These are phyloP conservation scores for Lasius platythorax DNA, from an alignment of 2,888 invertebrate species.

Conservation along the genomic window DNA sequence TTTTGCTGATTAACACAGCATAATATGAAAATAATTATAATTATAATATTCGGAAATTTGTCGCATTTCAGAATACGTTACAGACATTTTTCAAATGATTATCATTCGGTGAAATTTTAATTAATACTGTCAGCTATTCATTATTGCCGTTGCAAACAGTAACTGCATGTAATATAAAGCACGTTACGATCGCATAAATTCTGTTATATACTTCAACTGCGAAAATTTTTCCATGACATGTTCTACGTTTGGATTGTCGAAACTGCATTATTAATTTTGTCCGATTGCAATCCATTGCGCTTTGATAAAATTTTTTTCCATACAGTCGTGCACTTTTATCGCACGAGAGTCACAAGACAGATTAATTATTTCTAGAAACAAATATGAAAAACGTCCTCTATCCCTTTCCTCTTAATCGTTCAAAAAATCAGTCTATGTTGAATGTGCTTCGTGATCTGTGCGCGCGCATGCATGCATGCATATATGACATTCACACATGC, in stretches of 20 bases:
- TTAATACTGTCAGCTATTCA: slow-evolving; percentile 42
- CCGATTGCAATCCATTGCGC: background rate
- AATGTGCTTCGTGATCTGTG: background rate
- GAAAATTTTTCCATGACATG: slow-evolving; percentile 25
- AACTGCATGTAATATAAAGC: slow-evolving; percentile 40
- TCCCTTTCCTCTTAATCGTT: background rate
- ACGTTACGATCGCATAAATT: slow-evolving; percentile 34
- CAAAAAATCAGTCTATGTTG: background rate
- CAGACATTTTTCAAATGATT: slow-evolving; percentile 41
- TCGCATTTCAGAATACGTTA: slow-evolving; percentile 9
- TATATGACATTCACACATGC: too few species aligned
- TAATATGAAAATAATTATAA: slow-evolving; percentile 37
- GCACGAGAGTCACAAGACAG: background rate
- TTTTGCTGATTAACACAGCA: slow-evolving; percentile 11
- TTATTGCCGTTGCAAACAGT: slow-evolving; percentile 34
- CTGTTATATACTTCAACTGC: slow-evolving; percentile 4
- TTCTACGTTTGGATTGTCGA: slow-evolving; percentile 19
- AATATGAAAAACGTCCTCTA: background rate
- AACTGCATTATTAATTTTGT: slow-evolving; percentile 59
- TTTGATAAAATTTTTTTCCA: slow-evolving; percentile 10
- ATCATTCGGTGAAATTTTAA: slow-evolving; percentile 42
- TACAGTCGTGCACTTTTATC: slow-evolving; percentile 14
- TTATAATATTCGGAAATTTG: slow-evolving; percentile 28
- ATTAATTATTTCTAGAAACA: slow-evolving; percentile 29
- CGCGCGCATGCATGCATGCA: background rate